These are phyloP conservation scores for Crematogaster levior DNA, from an alignment of 2,888 invertebrate species.

Conservation along the genomic window DNA sequence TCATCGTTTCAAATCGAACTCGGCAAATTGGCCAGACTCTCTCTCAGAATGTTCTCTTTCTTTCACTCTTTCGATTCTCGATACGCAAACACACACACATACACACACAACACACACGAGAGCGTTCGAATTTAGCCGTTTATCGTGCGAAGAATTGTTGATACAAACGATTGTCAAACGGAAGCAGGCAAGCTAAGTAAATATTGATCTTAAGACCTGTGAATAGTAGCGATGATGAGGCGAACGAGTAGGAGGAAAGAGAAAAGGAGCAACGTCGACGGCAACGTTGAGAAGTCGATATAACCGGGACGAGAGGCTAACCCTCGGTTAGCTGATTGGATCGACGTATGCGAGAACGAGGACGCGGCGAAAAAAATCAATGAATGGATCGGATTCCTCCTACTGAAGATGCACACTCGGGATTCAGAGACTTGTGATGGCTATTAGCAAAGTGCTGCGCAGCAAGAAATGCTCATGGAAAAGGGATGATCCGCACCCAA, in stretches of 20 bases:
- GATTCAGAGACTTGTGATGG: constrained; percentile 21
- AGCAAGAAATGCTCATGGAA: constrained; percentile 31
- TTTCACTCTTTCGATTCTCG: constrained; percentile 23
- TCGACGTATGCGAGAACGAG: constrained; percentile 36
- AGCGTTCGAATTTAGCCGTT: constrained; percentile 27
- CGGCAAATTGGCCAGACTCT: constrained; percentile 44
- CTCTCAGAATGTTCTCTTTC: constrained; percentile 29
- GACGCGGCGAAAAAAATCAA: constrained; percentile 30
- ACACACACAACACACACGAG: neutral
- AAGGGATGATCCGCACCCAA: constrained; percentile 50
- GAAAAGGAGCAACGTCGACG: constrained; percentile 34
- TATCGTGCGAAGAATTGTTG: constrained; percentile 53
- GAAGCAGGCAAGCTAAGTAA: constrained; percentile 53
- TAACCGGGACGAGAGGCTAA: constrained; percentile 37
- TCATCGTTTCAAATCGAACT: constrained; percentile 21
- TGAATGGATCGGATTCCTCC: constrained; percentile 17
- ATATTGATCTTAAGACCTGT: constrained; percentile 50
- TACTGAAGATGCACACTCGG: neutral
- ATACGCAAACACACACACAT: constrained; percentile 9
- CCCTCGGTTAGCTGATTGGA: constrained; percentile 55
- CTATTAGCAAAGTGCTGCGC: constrained; percentile 54
- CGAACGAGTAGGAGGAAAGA: constrained; percentile 34
- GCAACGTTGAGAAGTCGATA: constrained; percentile 35
- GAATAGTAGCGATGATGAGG: constrained; percentile 57
- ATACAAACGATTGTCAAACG: constrained; percentile 60